These are phyloP conservation scores for Polyergus mexicanus DNA, from an alignment of 1,140 invertebrate species.

Conservation along the genomic window DNA sequence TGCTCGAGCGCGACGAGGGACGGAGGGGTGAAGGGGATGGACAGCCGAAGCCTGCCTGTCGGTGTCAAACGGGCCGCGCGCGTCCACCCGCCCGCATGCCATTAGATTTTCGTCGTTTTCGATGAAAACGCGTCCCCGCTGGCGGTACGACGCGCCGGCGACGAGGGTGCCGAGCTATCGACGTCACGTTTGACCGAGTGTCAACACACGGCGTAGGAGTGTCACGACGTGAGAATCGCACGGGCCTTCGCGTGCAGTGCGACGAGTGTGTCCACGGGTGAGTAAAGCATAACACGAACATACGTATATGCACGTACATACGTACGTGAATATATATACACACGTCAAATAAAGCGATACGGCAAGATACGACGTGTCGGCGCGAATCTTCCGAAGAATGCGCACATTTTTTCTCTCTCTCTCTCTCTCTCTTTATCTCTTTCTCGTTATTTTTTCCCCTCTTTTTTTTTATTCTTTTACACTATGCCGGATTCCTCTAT, in stretches of 20 bases:
- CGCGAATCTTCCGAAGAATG: constrained; percentile 69
- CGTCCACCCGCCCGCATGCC: constrained; percentile 82
- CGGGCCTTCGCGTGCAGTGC: not conserved
- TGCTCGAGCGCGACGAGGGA: constrained; percentile 65
- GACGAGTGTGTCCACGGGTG: constrained; percentile 16
- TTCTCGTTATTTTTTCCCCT: constrained; percentile 43
- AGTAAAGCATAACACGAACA: constrained; percentile 35
- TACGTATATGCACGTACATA: no score
- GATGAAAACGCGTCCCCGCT: constrained; percentile 78
- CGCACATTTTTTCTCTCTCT: constrained; percentile 49
- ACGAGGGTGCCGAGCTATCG: constrained; percentile 40
- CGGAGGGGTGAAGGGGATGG: constrained; percentile 47
- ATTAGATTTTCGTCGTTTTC: constrained; percentile 82
- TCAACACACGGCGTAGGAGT: constrained; percentile 48
- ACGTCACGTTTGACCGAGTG: constrained; percentile 50
- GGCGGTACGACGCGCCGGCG: constrained; percentile 47
- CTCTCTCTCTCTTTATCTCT: not conserved
- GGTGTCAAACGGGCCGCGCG: constrained; percentile 82
- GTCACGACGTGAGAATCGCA: constrained; percentile 13
- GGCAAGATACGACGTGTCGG: constrained; percentile 59
- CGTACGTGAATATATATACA: not conserved
- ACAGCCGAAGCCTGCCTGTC: constrained; percentile 73
- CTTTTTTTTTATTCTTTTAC: constrained; percentile 75
- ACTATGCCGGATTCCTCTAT: constrained; percentile 85
- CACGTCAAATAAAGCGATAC: constrained; percentile 40